Base-by-base conservation (phyloP, 1,140 invertebrate species). In the Gonioctena quinquepunctata region DNA sequence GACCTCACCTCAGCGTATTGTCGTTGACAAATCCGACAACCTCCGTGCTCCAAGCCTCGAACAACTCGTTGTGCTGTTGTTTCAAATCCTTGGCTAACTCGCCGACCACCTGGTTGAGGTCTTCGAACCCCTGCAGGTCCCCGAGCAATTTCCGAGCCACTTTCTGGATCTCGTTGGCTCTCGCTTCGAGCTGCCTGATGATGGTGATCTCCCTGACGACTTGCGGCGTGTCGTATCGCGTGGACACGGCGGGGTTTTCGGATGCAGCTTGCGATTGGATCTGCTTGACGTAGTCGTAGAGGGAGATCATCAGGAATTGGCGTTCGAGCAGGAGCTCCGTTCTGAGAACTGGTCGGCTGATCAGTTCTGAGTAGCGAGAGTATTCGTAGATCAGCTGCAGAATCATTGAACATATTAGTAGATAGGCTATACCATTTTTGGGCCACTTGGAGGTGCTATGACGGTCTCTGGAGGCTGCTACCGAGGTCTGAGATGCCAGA, bases 281-380 rank as follows among this genome's bases (percentile, higher is more conserved):
- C 67, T 85, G 83, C 70, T 82, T 83, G 2, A 90, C 76, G 75
- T 89, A 88, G 27, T 93, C 88, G 11, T 88, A 85, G n/a, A 96
- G 83, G 18, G 92, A 90, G n/a, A 90, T 89, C n/a, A 97, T 84
- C 22, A 97, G 87, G 22, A 91, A 88, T 80, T 97, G 93, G 6
- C 96, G 86, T 82, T 98, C 95, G 8, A 89, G 89, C 49, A 89
- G 88, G 33, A 98, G 86, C 42, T 87, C 87, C 69, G 86, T 86
- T 74, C 86, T 88, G 3, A 94, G 86, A 0, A 84, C 86, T 42
- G 90, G 88, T 42, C 92, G 84, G 72, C 88, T 88, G 13, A 94
- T 88, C 5, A 94, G 82, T 67, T 93, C 91, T 62, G 89, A 86
- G 80, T 93, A 94, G 62, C 89, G 85, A 62, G 89, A 88, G 75